Percentiles rank a stretch among this genome's conserved stretches.
Conservation (phyloP, 2,888 invertebrate species). For the Galeopsomyia nigrocyanea region DNA sequence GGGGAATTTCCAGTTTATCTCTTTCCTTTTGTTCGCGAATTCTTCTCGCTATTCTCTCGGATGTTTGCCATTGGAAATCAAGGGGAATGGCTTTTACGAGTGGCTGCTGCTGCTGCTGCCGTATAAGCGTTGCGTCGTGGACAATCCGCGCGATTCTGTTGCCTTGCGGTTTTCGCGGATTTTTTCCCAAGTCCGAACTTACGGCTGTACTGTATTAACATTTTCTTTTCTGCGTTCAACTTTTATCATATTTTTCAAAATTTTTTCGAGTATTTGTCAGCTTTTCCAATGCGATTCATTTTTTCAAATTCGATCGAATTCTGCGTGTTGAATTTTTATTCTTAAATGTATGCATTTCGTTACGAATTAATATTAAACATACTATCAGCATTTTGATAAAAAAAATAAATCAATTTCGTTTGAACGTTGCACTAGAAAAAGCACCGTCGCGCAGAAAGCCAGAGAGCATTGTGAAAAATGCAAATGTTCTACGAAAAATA, state of each 20-base stretch:
- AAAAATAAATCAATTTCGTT: too few relatives aligned
- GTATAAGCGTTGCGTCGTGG: background rate
- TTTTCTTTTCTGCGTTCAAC: too few relatives aligned
- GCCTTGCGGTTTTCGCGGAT: background rate
- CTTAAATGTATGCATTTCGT: too few relatives aligned
- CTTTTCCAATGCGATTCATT: too few relatives aligned
- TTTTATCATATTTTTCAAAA: too few relatives aligned
- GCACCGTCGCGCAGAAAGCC: too few relatives aligned
- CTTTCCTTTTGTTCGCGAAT: background rate
- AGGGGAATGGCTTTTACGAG: background rate
- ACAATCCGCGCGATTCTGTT: background rate
- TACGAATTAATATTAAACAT: too few relatives aligned
- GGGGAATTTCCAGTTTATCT: background rate
- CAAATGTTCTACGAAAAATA: background rate
- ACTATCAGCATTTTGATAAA: too few relatives aligned
- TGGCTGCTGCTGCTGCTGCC: background rate
- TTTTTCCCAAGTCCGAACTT: background rate
- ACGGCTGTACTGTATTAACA: background rate
- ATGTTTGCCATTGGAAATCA: conserved; percentile 5
- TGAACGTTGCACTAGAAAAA: too few relatives aligned
- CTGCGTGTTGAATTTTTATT: too few relatives aligned
- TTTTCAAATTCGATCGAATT: too few relatives aligned
- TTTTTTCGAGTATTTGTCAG: too few relatives aligned
- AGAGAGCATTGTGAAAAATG: background rate
- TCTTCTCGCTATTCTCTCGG: background rate